Conservation (phyloP, 2,888 invertebrate genomes). For the Steinernema hermaphroditum region DNA sequence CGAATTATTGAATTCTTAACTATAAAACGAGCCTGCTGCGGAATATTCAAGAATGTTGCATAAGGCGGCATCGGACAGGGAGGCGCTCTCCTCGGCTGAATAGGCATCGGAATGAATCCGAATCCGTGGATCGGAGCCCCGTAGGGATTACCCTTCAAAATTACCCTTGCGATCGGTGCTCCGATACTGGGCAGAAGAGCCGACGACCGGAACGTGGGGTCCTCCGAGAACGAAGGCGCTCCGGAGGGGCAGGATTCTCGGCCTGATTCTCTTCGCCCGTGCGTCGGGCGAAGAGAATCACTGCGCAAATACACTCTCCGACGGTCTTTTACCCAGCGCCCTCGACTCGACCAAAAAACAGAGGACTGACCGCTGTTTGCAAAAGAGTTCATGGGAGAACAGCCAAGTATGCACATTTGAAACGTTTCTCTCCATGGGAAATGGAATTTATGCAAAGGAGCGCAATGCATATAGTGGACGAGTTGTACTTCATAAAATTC, state of each 20-base stretch:
- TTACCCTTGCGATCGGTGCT: background rate
- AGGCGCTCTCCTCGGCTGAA: background rate
- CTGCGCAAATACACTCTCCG: conserved; percentile 17
- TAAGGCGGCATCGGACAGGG: conserved; percentile 40
- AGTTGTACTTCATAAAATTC: too few species aligned
- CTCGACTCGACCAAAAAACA: conserved; percentile 1
- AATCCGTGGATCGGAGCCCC: too few species aligned
- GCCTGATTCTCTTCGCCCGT: too few species aligned
- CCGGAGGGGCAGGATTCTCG: too few species aligned
- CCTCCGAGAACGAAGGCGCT: conserved; percentile 9
- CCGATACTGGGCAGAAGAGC: conserved; percentile 14
- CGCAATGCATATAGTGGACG: too few species aligned
- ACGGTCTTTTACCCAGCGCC: background rate
- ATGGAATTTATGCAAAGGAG: too few species aligned
- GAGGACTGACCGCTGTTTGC: background rate
- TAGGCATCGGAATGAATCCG: too few species aligned
- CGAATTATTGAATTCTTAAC: too few species aligned
- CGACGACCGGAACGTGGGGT: background rate
- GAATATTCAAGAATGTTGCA: conserved; percentile 37
- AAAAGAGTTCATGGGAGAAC: too few species aligned
- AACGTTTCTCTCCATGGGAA: too few species aligned
- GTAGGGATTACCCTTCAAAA: conserved; percentile 1
- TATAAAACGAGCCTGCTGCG: too few species aligned
- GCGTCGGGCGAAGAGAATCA: conserved; percentile 6
- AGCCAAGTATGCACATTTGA: too few species aligned